Evolutionary conservation across 2,888 invertebrate species (phyloP).

Genomic region (Calameuta filiformis): DNA sequence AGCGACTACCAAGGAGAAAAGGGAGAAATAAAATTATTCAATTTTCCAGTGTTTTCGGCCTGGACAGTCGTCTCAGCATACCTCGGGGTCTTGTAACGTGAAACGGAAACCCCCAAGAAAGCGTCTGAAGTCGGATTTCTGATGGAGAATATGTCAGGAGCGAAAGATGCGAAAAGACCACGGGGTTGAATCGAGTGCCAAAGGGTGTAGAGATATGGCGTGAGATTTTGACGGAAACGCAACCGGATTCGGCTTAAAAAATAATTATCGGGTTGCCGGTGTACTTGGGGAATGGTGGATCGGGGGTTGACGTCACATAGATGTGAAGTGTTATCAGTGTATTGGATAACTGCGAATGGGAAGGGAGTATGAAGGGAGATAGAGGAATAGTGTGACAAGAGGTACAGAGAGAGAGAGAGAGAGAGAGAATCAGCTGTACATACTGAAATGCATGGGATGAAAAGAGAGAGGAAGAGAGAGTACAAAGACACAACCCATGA

Average conservation of each 20-base stretch:
- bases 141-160: not conserved
- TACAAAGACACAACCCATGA: not conserved
- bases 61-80: not conserved
- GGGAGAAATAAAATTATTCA: not conserved
- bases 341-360: constrained; percentile 20
- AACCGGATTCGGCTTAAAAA: constrained; percentile 45
- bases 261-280: constrained; percentile 41
- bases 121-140: not conserved
- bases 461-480: not conserved
- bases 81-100: not conserved
- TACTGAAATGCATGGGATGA: not conserved
- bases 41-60: not conserved
- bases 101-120: not conserved
- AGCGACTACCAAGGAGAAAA: not conserved
- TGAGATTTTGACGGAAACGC: constrained; percentile 33
- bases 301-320: constrained; percentile 23
- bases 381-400: constrained; percentile 15
- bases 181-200: not conserved
- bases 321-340: constrained; percentile 26
- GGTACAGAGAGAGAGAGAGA: constrained; percentile 17
- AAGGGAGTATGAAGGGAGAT: constrained; percentile 10
- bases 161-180: not conserved
- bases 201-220: constrained; percentile 11
- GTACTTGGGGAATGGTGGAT: constrained; percentile 22
- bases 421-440: constrained; percentile 14